phyloP scores from a whole-genome alignment of 2,113 vertebrate species.

The Nansenia antarctica region DNA sequence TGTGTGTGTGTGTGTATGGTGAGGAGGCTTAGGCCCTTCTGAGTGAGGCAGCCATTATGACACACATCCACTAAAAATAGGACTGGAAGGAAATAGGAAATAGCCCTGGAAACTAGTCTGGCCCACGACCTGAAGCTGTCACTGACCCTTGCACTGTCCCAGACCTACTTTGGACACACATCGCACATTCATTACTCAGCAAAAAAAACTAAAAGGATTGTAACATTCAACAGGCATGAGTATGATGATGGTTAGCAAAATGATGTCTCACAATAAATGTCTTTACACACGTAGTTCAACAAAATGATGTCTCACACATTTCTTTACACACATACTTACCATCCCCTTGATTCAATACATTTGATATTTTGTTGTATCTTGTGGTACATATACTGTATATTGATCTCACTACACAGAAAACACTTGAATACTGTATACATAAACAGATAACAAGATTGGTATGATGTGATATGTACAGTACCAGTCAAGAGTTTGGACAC shows the following conservation, averaged over 20 bases:
- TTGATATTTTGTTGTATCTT: too few species aligned
- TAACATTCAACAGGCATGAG: too few species aligned
- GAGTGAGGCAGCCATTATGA: neutral
- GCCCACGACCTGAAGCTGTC: conserved; percentile 39
- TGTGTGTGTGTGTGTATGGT: neutral
- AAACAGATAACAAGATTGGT: neutral
- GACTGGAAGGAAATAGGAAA: neutral
- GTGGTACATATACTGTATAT: too few species aligned
- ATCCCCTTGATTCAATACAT: too few species aligned
- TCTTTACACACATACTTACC: too few species aligned
- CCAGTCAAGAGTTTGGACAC: too few species aligned
- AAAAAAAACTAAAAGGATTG: too few species aligned
- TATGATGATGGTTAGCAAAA: neutral
- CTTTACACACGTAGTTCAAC: too few species aligned
- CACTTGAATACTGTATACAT: neutral
- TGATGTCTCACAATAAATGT: neutral
- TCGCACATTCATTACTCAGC: conserved; percentile 51
- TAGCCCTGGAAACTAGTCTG: neutral
- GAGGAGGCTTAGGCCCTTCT: neutral
- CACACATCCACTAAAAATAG: neutral
- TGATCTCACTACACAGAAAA: neutral
- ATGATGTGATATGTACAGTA: neutral
- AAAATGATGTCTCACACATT: too few species aligned
- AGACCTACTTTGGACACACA: neutral
- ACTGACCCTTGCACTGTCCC: neutral